Percentiles rank a stretch among this genome's conserved stretches.
phyloP scores from a whole-genome alignment of 2,888 invertebrate species.

The Synergus itoensis region DNA sequence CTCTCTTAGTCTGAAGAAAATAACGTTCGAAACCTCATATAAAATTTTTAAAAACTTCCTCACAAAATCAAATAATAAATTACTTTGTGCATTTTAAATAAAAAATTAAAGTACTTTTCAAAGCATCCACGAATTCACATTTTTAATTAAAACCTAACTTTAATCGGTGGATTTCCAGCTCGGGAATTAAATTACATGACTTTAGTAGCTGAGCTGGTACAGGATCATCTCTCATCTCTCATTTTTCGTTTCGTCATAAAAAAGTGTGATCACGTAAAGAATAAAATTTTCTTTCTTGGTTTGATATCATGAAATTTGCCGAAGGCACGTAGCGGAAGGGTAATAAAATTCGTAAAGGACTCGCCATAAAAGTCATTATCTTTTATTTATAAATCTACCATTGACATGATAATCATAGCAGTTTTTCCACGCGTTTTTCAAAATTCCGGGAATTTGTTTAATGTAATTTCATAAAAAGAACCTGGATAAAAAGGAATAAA shows the following conservation, averaged over 20 bases:
- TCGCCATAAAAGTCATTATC: slow-evolving; percentile 20
- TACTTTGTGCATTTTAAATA: not conserved
- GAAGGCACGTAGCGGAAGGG: slow-evolving; percentile 7
- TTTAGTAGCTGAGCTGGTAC: not conserved
- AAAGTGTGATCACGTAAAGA: slow-evolving; percentile 1
- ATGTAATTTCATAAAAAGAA: not conserved
- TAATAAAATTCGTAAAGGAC: slow-evolving; percentile 10
- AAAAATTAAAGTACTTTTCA: not conserved
- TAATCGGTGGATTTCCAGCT: not conserved
- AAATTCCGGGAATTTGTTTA: slow-evolving; percentile 5
- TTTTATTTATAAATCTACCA: not conserved
- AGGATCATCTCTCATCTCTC: not conserved
- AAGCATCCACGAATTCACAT: not conserved
- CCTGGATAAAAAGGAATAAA: not conserved
- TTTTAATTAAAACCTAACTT: not conserved
- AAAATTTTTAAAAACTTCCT: no score
- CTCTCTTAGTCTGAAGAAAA: not conserved
- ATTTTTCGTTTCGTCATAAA: slow-evolving; percentile 7
- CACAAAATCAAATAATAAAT: no score
- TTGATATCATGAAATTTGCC: slow-evolving; percentile 23
- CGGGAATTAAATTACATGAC: not conserved
- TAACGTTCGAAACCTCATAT: not conserved
- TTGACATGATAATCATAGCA: not conserved
- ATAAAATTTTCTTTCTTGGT: not conserved
- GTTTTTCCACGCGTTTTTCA: not conserved